A percentile compares a stretch with the other conserved stretches of the same genome.
Conservation (phyloP, 2,797 vertebrate species). For the Bufotes viridis region DNA sequence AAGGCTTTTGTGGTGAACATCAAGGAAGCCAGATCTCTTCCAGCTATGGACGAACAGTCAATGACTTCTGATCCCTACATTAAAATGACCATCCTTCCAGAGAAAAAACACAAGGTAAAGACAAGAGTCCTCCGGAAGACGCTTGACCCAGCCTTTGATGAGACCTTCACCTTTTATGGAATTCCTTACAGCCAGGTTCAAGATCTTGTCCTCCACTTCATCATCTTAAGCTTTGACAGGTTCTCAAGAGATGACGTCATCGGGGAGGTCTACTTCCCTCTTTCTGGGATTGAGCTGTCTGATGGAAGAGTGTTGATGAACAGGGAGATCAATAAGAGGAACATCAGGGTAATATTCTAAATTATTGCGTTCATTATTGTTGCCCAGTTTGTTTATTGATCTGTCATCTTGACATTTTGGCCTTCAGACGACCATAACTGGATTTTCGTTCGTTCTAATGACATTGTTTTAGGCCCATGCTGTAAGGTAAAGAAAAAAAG, state of each 20-base stretch:
- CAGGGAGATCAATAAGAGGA: constrained; percentile 94
- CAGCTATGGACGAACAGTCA: constrained; percentile 96
- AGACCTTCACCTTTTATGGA: constrained; percentile 98
- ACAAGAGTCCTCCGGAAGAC: constrained; percentile 97
- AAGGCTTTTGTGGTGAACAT: constrained; percentile 97
- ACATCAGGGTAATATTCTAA: constrained; percentile 84
- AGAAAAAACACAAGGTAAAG: constrained; percentile 98
- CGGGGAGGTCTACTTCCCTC: constrained; percentile 92
- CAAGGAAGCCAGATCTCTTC: constrained; percentile 91
- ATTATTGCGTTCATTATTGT: constrained; percentile 63
- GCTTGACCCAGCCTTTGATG: constrained; percentile 94
- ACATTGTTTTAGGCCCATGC: background rate
- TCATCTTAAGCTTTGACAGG: constrained; percentile 94
- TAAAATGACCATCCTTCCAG: constrained; percentile 95
- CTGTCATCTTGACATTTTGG: background rate
- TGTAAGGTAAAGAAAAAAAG: background rate
- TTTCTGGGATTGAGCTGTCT: constrained; percentile 87
- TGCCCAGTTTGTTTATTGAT: background rate
- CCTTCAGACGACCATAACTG: background rate
- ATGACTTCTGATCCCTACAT: constrained; percentile 98
- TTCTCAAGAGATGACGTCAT: constrained; percentile 97
- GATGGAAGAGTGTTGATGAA: constrained; percentile 91
- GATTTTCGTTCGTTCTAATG: too few relatives aligned
- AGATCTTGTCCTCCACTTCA: constrained; percentile 91
- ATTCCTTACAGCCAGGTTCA: constrained; percentile 87